Conservation (phyloP, 1,140 invertebrate genomes). For the Nephotettix cincticeps region DNA sequence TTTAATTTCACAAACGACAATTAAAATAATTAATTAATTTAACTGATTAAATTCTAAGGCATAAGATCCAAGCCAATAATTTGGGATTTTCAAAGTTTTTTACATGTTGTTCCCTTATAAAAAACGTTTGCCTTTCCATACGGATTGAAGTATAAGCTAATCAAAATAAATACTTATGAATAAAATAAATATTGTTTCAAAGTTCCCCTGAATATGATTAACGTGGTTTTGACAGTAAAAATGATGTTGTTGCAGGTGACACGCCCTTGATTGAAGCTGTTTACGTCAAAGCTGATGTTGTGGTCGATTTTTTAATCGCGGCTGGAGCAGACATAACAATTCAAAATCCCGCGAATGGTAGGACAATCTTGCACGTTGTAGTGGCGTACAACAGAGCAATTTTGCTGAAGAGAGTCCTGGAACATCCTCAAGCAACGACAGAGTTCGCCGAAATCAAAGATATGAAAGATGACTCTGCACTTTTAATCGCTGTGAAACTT, state of each 20-base stretch:
- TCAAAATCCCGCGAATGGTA: background rate
- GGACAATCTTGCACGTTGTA: conserved; percentile 3
- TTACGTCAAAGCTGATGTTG: background rate
- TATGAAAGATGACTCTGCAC: background rate
- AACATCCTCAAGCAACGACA: background rate
- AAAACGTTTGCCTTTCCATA: background rate
- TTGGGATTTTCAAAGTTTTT: too few species aligned
- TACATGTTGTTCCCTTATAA: too few species aligned
- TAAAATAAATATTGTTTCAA: background rate
- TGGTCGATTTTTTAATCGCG: background rate
- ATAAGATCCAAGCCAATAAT: too few species aligned
- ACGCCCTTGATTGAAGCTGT: background rate
- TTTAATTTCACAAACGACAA: too few species aligned
- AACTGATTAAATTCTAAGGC: too few species aligned
- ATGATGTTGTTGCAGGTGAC: background rate
- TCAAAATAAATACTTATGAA: background rate
- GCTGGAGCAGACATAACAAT: background rate
- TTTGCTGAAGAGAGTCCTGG: background rate
- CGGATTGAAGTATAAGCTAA: background rate
- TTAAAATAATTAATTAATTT: too few species aligned
- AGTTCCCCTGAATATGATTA: background rate
- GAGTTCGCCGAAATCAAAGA: conserved; percentile 3
- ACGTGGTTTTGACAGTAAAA: background rate
- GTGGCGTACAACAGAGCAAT: background rate
- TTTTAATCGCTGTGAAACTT: background rate